Evolutionary conservation across 1,140 invertebrate genomes (phyloP).

Genomic region (Bactericera cockerelli): DNA sequence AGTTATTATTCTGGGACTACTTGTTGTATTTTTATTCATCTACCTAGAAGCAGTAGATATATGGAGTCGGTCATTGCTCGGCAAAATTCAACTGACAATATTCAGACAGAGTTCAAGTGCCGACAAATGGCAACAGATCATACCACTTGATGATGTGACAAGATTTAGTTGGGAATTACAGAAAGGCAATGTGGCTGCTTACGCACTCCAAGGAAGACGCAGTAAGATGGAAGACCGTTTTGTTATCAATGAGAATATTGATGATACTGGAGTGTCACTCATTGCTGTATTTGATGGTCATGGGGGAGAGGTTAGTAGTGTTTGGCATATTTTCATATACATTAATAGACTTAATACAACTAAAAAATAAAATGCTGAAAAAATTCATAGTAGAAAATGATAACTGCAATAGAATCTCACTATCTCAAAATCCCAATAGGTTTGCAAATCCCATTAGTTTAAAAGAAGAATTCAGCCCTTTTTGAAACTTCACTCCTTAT

Average conservation of each 20-base stretch:
- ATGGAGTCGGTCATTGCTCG: slow-evolving; percentile 57
- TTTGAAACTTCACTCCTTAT: too few species aligned
- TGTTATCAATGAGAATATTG: slow-evolving; percentile 59
- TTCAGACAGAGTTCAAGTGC: slow-evolving; percentile 36
- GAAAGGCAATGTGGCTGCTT: slow-evolving; percentile 57
- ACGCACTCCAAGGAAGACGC: slow-evolving; percentile 75
- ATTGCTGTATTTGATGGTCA: slow-evolving; percentile 92
- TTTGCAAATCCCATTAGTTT: too few species aligned
- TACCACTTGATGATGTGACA: slow-evolving; percentile 29
- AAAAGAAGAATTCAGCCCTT: too few species aligned
- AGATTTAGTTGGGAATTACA: slow-evolving; percentile 58
- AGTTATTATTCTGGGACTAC: slow-evolving; percentile 43
- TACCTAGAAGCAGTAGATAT: slow-evolving; percentile 63
- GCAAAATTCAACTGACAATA: slow-evolving; percentile 50
- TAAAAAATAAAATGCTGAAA: too few species aligned
- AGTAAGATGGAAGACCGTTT: slow-evolving; percentile 87
- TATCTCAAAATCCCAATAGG: too few species aligned
- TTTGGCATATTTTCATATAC: too few species aligned
- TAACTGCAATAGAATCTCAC: too few species aligned
- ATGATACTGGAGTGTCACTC: slow-evolving; percentile 56
- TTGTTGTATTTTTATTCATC: slow-evolving; percentile 49
- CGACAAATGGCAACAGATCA: slow-evolving; percentile 30
- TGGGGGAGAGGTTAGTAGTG: slow-evolving; percentile 60
- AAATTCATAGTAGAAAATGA: too few species aligned
- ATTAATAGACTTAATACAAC: too few species aligned